Conservation (phyloP, 2,113 vertebrate species). For the Alligator mississippiensis region DNA sequence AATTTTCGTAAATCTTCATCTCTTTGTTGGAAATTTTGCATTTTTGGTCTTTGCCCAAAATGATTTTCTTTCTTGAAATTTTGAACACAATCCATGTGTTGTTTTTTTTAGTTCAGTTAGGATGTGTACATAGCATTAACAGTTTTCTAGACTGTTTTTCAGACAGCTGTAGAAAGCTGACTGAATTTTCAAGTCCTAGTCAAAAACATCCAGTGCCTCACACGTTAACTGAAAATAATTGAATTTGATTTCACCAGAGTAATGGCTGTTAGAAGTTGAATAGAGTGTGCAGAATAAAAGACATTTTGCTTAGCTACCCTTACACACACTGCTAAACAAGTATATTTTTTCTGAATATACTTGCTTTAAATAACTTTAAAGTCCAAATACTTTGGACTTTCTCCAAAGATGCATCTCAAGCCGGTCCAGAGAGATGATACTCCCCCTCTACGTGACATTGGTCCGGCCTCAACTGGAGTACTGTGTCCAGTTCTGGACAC, state of each 20-base stretch:
- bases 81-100: neutral
- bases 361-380: neutral
- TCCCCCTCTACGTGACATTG: no score
- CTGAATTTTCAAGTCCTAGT: neutral
- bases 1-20: neutral
- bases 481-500: no score
- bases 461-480: no score
- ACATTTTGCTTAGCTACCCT: neutral
- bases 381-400: neutral
- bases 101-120: slow-evolving; percentile 7
- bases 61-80: neutral
- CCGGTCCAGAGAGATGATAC: no score
- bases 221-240: neutral
- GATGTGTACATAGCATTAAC: neutral
- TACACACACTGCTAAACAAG: neutral
- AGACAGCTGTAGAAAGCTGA: neutral
- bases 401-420: neutral
- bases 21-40: neutral
- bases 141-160: neutral
- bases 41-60: slow-evolving; percentile 14
- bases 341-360: neutral
- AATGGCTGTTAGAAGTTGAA: neutral
- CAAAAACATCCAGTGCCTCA: neutral
- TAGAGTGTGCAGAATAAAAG: neutral
- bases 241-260: neutral